Conservation (phyloP, 1,140 invertebrate genomes). For the Dreissena polymorpha region DNA sequence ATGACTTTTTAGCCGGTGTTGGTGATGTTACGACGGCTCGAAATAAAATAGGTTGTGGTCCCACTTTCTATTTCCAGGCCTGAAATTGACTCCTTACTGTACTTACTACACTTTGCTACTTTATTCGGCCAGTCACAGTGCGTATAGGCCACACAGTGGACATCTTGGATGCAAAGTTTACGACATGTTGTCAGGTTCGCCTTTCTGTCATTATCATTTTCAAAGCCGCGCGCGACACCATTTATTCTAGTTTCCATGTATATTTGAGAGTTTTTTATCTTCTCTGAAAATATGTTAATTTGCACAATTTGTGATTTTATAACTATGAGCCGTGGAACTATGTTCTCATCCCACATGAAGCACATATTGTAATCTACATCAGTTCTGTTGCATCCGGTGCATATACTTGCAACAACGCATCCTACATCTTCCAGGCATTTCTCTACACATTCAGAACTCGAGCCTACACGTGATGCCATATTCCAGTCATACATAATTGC, state of each 20-base stretch:
- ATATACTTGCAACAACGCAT: constrained; percentile 15
- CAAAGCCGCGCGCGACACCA: background rate
- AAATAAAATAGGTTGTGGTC: constrained; percentile 18
- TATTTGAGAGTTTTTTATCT: background rate
- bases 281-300: constrained; percentile 6
- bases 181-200: background rate
- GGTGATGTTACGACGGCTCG: background rate
- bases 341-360: background rate
- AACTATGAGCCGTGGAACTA: too few relatives aligned
- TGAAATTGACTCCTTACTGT: background rate
- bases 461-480: background rate
- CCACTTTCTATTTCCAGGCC: background rate
- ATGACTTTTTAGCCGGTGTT: too few relatives aligned
- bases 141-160: constrained; percentile 9
- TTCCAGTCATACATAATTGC: background rate
- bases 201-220: background rate
- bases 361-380: constrained; percentile 6
- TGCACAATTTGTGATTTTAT: background rate
- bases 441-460: background rate
- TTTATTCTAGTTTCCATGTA: background rate
- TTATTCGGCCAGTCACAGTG: background rate
- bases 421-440: constrained; percentile 5
- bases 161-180: constrained; percentile 20
- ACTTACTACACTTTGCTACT: constrained; percentile 21
- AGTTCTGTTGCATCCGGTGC: background rate